Conservation (phyloP, 1,140 invertebrate genomes). For the Odontomachus brunneus region DNA sequence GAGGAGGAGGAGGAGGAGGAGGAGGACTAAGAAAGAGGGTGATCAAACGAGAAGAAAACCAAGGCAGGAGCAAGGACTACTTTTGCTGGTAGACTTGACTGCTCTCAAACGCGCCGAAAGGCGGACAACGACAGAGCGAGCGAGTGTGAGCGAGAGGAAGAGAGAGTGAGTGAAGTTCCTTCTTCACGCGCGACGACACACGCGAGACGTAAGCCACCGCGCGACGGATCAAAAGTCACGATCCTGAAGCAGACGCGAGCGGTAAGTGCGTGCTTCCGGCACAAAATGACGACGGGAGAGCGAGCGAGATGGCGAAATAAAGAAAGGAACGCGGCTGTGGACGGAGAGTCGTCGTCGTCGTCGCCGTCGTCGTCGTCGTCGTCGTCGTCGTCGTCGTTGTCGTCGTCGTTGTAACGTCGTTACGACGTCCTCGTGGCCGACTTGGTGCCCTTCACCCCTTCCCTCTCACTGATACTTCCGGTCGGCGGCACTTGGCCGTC, state of each 20-base stretch:
- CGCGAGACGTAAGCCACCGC: neutral
- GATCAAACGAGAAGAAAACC: too few relatives aligned
- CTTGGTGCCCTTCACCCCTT: neutral
- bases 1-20: too few relatives aligned
- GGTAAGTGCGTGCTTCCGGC: conserved; percentile 15
- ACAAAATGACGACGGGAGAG: neutral
- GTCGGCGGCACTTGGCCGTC: too few relatives aligned
- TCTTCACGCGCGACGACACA: neutral
- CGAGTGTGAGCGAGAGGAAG: neutral
- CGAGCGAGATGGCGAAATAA: conserved; percentile 10
- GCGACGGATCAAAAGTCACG: neutral
- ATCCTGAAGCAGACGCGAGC: neutral
- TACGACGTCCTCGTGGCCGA: neutral
- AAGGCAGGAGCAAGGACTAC: too few relatives aligned
- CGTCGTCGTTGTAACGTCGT: neutral
- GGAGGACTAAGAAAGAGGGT: too few relatives aligned
- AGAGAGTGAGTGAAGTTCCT: neutral
- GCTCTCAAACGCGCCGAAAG: too few relatives aligned
- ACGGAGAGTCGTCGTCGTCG: conserved; percentile 23
- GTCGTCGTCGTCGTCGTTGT: conserved; percentile 3
- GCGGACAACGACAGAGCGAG: too few relatives aligned
- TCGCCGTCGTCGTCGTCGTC: neutral
- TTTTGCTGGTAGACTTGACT: too few relatives aligned
- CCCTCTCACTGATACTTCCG: too few relatives aligned
- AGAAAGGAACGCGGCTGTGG: conserved; percentile 23